Percentiles rank a stretch among this genome's conserved stretches.
These are phyloP conservation scores for Scaptodrosophila latifasciaeformis DNA, from an alignment of 2,888 invertebrate species.

Conservation along the genomic window DNA sequence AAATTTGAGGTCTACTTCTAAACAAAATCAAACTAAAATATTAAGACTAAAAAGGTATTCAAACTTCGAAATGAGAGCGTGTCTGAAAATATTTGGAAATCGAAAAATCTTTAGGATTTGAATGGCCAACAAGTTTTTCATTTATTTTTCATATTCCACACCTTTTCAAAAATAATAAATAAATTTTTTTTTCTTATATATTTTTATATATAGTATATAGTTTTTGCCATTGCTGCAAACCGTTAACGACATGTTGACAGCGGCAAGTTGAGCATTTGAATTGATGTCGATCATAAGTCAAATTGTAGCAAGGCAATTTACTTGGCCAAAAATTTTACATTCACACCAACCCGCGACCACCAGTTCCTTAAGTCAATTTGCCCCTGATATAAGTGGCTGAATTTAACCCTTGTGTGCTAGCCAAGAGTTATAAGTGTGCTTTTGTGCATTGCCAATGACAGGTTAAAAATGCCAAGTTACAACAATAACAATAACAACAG, in stretches of 20 bases:
- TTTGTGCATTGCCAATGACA: constrained; percentile 38
- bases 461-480: constrained; percentile 34
- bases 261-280: constrained; percentile 57
- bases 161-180: no score
- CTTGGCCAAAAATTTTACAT: background rate
- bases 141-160: no score
- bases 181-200: background rate
- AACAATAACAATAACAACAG: constrained; percentile 3
- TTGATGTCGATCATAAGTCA: constrained; percentile 68
- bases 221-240: background rate
- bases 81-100: no score
- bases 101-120: no score
- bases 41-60: no score
- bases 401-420: background rate
- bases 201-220: background rate
- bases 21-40: no score
- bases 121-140: no score
- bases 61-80: no score
- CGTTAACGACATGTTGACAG: constrained; percentile 68
- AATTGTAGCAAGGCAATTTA: constrained; percentile 51
- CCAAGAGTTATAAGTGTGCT: constrained; percentile 11
- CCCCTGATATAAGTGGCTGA: background rate
- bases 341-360: background rate
- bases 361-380: background rate
- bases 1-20: no score